Percentiles rank a stretch among this genome's conserved stretches.
These are phyloP conservation scores for Pseudolycoriella hygida DNA, from an alignment of 2,888 invertebrate species.

Conservation along the genomic window DNA sequence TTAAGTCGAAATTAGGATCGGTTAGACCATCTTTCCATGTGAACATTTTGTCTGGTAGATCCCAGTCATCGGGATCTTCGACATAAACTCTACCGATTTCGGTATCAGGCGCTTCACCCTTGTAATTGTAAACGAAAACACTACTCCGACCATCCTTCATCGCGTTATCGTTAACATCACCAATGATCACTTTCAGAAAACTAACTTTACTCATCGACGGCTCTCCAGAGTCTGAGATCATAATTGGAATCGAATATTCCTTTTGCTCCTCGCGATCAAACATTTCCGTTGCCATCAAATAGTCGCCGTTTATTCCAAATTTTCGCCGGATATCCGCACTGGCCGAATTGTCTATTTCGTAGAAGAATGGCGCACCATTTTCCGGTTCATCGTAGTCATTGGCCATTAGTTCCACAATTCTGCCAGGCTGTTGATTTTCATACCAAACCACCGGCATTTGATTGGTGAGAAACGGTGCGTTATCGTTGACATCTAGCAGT, in stretches of 20 bases:
- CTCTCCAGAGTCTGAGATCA: conserved; percentile 71
- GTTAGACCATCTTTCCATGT: conserved; percentile 36
- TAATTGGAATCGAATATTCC: conserved; percentile 73
- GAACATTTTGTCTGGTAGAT: conserved; percentile 79
- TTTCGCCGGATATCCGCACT: conserved; percentile 48
- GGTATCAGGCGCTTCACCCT: conserved; percentile 62
- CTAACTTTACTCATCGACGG: conserved; percentile 58
- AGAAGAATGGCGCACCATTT: conserved; percentile 76
- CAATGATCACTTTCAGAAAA: conserved; percentile 74
- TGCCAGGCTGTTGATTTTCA: conserved; percentile 56
- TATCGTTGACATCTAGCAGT: conserved; percentile 80
- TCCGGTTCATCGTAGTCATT: conserved; percentile 64
- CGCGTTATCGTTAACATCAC: conserved; percentile 84
- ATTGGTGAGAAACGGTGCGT: conserved; percentile 72
- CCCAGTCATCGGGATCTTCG: conserved; percentile 93
- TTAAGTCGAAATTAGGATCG: conserved; percentile 52
- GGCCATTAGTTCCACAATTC: conserved; percentile 50
- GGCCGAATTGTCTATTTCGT: conserved; percentile 35
- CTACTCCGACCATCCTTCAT: conserved; percentile 77
- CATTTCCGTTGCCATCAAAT: conserved; percentile 48
- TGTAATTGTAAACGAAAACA: conserved; percentile 90
- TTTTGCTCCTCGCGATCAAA: conserved; percentile 83
- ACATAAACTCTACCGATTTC: conserved; percentile 79
- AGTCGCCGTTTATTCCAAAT: conserved; percentile 50
- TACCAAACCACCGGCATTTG: conserved; percentile 68